These are phyloP conservation scores for Drosophila takahashii DNA, from an alignment of 1,140 invertebrate species.

Conservation along the genomic window DNA sequence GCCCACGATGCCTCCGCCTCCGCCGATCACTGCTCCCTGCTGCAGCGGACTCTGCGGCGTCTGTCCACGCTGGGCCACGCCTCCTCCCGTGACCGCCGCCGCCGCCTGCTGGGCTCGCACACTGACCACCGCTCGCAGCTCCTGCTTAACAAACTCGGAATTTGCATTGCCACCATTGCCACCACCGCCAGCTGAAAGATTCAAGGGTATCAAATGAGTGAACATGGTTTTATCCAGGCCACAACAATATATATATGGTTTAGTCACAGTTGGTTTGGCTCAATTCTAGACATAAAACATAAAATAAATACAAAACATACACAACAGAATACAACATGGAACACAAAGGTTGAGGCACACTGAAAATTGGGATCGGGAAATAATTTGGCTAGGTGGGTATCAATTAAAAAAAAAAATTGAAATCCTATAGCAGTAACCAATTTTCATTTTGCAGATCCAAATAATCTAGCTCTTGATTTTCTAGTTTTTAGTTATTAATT, in stretches of 20 bases:
- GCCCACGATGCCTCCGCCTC: constrained; percentile 42
- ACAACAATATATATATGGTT: constrained; percentile 42
- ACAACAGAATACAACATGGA: constrained; percentile 49
- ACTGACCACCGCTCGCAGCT: constrained; percentile 93
- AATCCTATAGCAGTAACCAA: constrained; percentile 29
- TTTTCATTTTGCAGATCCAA: constrained; percentile 5
- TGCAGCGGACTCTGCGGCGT: constrained; percentile 82
- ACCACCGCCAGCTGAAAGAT: constrained; percentile 69
- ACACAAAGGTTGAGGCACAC: constrained; percentile 33
- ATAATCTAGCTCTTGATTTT: constrained; percentile 14
- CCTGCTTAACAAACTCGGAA: constrained; percentile 94
- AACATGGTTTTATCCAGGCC: not conserved
- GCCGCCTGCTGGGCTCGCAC: constrained; percentile 89
- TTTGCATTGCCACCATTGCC: constrained; percentile 68
- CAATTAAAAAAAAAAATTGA: constrained; percentile 19
- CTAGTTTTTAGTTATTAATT: not conserved
- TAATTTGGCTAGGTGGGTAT: not conserved
- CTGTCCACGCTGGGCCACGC: constrained; percentile 60
- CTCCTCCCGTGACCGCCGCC: constrained; percentile 53
- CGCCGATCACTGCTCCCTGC: constrained; percentile 66
- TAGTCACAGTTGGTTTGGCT: constrained; percentile 63
- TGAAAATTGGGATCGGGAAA: constrained; percentile 18
- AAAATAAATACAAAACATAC: constrained; percentile 39
- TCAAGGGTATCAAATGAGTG: constrained; percentile 1
- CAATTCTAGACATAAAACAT: constrained; percentile 46